phyloP scores from a whole-genome alignment of 2,797 vertebrate species.

The Dallia pectoralis region DNA sequence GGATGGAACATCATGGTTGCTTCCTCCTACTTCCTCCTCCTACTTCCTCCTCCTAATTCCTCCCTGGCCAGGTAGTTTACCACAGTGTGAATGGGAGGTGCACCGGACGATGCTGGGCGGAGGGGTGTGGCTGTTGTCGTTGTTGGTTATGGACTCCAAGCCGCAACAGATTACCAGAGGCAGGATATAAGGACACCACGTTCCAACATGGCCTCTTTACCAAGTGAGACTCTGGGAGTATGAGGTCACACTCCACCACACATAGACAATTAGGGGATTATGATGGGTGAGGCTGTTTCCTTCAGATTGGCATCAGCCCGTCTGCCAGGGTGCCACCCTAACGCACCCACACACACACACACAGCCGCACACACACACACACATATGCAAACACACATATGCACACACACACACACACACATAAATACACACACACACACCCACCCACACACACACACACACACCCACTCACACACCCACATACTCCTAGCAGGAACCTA shows the following conservation, averaged over 20 bases:
- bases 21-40: background rate
- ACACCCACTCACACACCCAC: no score
- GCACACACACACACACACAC: no score
- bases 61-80: conserved; percentile 9
- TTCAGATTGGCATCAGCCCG: background rate
- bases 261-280: background rate
- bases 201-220: background rate
- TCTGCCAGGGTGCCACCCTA: background rate
- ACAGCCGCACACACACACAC: no score
- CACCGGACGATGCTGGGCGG: background rate
- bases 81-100: background rate
- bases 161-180: background rate
- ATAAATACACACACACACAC: no score
- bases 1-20: background rate
- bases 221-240: background rate
- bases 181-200: background rate
- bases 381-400: no score
- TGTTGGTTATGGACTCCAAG: background rate
- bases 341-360: background rate
- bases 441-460: no score
- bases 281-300: background rate
- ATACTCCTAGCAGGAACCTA: background rate
- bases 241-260: background rate
- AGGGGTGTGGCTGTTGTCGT: background rate
- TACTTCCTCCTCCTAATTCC: background rate